phyloP scores from a whole-genome alignment of 2,113 vertebrate species.

The Nesoenas mayeri region DNA sequence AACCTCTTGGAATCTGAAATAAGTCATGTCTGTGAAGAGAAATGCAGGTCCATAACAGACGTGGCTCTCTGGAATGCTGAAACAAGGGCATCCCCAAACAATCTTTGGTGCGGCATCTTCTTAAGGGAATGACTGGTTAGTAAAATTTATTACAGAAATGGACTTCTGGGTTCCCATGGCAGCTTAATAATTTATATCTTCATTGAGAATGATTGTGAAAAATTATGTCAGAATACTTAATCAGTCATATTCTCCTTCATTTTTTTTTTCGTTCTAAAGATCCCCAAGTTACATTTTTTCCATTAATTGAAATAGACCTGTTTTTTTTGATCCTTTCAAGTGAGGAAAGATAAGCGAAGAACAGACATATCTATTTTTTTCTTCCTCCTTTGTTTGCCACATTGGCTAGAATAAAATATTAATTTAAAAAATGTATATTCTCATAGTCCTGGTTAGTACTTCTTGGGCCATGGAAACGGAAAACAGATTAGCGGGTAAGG shows the following conservation, averaged over 20 bases:
- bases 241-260: neutral
- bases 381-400: too few relatives aligned
- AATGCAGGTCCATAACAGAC: neutral
- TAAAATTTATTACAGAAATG: neutral
- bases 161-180: neutral
- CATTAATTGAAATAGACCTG: neutral
- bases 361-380: neutral
- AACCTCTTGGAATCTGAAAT: neutral
- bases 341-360: neutral
- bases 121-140: neutral
- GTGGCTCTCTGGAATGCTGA: neutral
- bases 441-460: too few relatives aligned
- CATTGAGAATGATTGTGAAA: neutral
- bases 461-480: too few relatives aligned
- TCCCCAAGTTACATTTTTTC: neutral
- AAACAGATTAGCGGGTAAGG: too few relatives aligned
- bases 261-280: neutral
- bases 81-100: neutral
- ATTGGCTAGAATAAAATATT: too few relatives aligned
- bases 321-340: neutral
- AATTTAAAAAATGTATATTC: too few relatives aligned
- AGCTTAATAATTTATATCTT: neutral
- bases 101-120: neutral
- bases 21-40: fast-evolving
- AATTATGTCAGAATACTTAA: neutral